These are phyloP conservation scores for Philopotamus ludificatus DNA, from an alignment of 1,140 invertebrate genomes.

Conservation along the genomic window DNA sequence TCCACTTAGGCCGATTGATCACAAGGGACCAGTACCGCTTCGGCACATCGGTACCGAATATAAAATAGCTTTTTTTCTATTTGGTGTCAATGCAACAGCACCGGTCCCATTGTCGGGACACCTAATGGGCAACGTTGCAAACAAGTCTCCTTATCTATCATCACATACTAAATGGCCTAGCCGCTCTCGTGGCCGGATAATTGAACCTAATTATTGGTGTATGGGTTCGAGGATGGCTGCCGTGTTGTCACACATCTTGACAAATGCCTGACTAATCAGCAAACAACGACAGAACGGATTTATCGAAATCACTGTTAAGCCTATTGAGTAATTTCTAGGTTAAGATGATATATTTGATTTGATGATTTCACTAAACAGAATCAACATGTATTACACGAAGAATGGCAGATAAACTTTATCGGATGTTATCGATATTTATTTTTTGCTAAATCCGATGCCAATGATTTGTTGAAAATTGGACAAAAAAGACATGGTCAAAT, in stretches of 20 bases:
- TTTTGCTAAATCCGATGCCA: no score
- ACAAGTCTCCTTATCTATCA: slow-evolving; percentile 11
- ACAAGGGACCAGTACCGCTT: slow-evolving; percentile 20
- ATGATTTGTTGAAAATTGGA: no score
- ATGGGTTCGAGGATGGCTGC: neutral
- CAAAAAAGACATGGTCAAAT: no score
- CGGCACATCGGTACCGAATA: slow-evolving; percentile 4
- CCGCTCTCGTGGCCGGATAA: neutral
- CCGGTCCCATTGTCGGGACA: no score
- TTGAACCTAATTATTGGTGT: neutral
- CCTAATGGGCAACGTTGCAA: slow-evolving; percentile 1
- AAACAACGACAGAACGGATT: no score
- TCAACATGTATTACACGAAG: no score
- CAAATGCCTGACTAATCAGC: slow-evolving; percentile 1
- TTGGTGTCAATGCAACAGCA: slow-evolving; percentile 22
- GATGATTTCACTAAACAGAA: no score
- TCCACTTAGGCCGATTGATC: slow-evolving; percentile 30
- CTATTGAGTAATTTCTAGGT: no score
- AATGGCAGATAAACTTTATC: no score
- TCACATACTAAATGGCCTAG: neutral
- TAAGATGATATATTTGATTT: no score
- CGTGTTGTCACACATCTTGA: neutral
- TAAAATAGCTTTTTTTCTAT: slow-evolving; percentile 24
- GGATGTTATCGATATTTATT: no score
- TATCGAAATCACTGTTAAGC: no score